Evolutionary conservation across 2,113 vertebrate species (phyloP).

Genomic region (Alligator mississippiensis): DNA sequence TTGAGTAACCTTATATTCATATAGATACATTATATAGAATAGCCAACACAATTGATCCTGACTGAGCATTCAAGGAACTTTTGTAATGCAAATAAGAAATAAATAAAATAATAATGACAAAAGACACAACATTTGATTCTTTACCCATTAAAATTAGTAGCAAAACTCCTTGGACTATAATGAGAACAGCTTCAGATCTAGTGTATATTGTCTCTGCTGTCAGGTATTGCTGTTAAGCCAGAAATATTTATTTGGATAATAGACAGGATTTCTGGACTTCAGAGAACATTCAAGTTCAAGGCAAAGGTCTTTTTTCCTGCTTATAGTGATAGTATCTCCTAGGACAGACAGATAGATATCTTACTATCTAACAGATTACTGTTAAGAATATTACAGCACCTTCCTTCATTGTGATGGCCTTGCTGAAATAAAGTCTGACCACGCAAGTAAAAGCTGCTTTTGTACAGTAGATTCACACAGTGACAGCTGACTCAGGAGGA

Average conservation of each 20-base stretch:
- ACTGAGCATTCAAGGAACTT: background rate
- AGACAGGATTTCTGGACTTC: background rate
- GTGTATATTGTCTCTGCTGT: background rate
- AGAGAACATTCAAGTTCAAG: background rate
- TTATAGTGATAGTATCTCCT: constrained; percentile 10
- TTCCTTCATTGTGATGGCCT: constrained; percentile 54
- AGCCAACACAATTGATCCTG: background rate
- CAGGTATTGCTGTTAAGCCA: background rate
- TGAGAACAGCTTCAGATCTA: background rate
- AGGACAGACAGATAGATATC: background rate
- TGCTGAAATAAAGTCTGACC: constrained; percentile 43
- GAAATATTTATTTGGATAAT: constrained; percentile 2
- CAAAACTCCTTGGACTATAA: background rate
- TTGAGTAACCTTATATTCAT: background rate
- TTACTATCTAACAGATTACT: constrained; percentile 15
- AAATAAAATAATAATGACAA: background rate
- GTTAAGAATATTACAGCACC: constrained; percentile 34
- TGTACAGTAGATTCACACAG: constrained; percentile 43
- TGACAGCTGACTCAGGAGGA: constrained; percentile 73
- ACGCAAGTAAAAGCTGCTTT: constrained; percentile 68
- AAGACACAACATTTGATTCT: background rate
- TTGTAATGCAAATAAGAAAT: background rate
- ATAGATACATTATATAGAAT: background rate
- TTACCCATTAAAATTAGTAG: background rate
- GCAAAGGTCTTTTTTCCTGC: background rate